Base-by-base conservation (phyloP, 2,888 invertebrate genomes). In the Xylophagus ater region DNA sequence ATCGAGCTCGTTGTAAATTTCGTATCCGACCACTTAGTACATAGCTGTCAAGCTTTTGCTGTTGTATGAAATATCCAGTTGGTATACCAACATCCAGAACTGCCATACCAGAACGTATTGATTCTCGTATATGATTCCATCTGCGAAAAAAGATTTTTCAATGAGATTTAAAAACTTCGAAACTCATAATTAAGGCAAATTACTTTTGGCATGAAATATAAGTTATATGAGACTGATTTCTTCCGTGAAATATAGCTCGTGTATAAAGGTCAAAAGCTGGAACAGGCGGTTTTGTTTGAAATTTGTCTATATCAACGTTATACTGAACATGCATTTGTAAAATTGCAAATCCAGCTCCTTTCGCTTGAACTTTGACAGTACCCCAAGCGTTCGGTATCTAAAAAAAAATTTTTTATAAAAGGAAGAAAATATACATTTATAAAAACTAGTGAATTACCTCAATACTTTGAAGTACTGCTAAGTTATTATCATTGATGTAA, bases 341-440 rank as follows among this genome's bases (percentile, higher is more conserved):
- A 53, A 94, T 80, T 4, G 93, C 92, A 66, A 85, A 86, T n/a
- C 94, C 94, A 3, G 88, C 85, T 47, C 94, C 96, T 57, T 81
- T 82, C 0, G 88, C 92, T 51, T 86, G 81, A 31, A 93, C 88
- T 65, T 88, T 85, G 24, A 94, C 86, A 1, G 88, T 89, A 53
- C 94, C 94, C 85, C 88, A 94, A 31, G 92, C 92, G 54, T 83
- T 78, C 0, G 89, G 88, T 60, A 92, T 87, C 82, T 84, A 51
- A n/a, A 54, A 47, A 31, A 37, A 38, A 34, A 20, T 34, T n/a
- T n/a, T n/a, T n/a, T n/a, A n/a, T n/a, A n/a, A n/a, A n/a, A n/a
- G n/a, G n/a, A n/a, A n/a, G n/a, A n/a, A n/a, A n/a, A n/a, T n/a
- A n/a, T n/a, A n/a, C n/a, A n/a, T n/a, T n/a, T n/a, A n/a, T n/a